Conservation (phyloP, 30 jellyfish, hydroid and myxozoan species). For the Haliclystus octoradiatus region DNA sequence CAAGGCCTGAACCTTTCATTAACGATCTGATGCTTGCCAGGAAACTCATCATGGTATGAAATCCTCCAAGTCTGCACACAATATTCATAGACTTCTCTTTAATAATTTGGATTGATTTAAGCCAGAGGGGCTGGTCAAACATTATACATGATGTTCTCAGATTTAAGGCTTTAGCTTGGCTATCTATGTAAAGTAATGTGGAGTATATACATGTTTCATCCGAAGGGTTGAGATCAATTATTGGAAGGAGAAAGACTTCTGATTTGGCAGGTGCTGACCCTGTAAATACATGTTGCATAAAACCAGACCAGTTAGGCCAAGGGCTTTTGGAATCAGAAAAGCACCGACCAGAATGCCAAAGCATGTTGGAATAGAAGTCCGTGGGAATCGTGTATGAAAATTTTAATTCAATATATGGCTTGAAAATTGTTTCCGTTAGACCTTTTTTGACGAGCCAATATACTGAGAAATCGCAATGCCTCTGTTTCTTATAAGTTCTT, state of each 20-base stretch:
- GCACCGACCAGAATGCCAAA: conserved; percentile 40
- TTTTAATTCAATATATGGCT: not conserved
- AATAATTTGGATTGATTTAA: conserved; percentile 39
- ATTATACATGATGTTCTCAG: conserved; percentile 23
- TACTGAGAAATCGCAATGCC: not conserved
- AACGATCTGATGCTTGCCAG: conserved; percentile 34
- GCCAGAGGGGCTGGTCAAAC: conserved; percentile 54
- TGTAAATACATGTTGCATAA: conserved; percentile 28
- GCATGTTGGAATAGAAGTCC: conserved; percentile 15
- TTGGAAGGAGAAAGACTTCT: conserved; percentile 17
- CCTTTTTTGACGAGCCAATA: not conserved
- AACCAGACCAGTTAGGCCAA: conserved; percentile 46
- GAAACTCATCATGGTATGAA: conserved; percentile 58
- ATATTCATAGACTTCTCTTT: conserved; percentile 17
- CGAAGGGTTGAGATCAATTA: conserved; percentile 42
- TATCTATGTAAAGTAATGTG: conserved; percentile 25
- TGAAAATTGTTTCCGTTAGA: not conserved
- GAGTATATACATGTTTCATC: conserved; percentile 48
- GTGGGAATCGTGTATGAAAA: conserved; percentile 10
- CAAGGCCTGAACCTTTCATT: conserved; percentile 57
- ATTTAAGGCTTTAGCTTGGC: conserved; percentile 20
- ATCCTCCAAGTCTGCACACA: conserved; percentile 54
- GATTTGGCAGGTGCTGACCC: conserved; percentile 9
- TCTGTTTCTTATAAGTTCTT: not conserved
- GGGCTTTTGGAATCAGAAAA: conserved; percentile 7